Conservation (phyloP, 2,888 invertebrate species). For the Scrobipalpa costella region DNA sequence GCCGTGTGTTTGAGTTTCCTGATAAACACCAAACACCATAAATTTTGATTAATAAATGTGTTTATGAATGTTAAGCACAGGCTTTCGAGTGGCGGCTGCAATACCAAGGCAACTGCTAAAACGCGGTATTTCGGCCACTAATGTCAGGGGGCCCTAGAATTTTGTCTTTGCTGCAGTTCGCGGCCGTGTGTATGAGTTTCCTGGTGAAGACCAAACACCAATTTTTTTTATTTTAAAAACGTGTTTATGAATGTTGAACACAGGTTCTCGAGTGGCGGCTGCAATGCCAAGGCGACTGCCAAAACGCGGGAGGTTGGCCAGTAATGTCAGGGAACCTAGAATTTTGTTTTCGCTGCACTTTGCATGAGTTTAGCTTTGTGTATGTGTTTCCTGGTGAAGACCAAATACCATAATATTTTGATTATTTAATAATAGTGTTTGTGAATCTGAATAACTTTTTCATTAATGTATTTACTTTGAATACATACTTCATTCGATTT, state of each 20-base stretch:
- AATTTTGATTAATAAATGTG: no score
- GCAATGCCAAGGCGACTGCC: constrained; percentile 79
- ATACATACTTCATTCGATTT: no score
- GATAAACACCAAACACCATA: not conserved
- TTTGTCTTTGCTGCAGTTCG: constrained; percentile 53
- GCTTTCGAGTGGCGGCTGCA: constrained; percentile 60
- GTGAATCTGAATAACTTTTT: no score
- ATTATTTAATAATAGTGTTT: no score
- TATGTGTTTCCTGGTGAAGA: not conserved
- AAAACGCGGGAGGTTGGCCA: constrained; percentile 69
- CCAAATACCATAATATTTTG: not conserved
- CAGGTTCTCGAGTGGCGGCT: constrained; percentile 53
- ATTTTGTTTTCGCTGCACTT: constrained; percentile 57
- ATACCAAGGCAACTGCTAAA: constrained; percentile 79
- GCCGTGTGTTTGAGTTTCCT: constrained; percentile 16
- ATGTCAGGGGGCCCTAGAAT: constrained; percentile 79
- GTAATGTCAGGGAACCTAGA: constrained; percentile 79
- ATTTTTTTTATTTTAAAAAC: no score
- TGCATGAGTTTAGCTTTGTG: constrained; percentile 31
- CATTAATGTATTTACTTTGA: no score
- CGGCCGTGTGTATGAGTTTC: constrained; percentile 22
- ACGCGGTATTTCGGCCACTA: constrained; percentile 68
- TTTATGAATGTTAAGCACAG: constrained; percentile 59
- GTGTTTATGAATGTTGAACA: constrained; percentile 61
- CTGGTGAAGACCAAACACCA: not conserved